Evolutionary conservation across 2,888 invertebrate species (phyloP).

Genomic region (Lasioglossum calceatum): DNA sequence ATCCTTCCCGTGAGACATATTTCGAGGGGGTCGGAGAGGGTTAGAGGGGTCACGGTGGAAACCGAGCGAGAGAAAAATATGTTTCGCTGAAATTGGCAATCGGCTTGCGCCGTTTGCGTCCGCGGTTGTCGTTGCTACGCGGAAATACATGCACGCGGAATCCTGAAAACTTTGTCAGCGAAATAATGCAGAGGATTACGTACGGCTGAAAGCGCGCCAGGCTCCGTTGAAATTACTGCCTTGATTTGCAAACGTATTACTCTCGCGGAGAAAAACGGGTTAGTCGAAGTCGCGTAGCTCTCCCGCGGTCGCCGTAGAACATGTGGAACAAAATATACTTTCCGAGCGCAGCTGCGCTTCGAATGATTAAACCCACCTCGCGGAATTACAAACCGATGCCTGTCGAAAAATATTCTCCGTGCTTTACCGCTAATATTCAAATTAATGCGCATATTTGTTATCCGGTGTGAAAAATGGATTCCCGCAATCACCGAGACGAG

Average conservation of each 20-base stretch:
- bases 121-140: background rate
- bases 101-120: slow-evolving; percentile 23
- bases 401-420: background rate
- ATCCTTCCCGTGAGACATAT: slow-evolving; percentile 47
- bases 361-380: background rate
- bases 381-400: background rate
- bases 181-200: slow-evolving; percentile 8
- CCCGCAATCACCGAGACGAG: background rate
- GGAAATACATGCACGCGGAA: background rate
- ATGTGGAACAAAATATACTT: background rate
- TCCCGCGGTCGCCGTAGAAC: background rate
- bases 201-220: background rate
- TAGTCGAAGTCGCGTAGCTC: background rate
- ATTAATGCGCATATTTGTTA: background rate
- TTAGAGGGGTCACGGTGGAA: background rate
- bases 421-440: background rate
- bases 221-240: background rate
- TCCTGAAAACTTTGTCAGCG: background rate
- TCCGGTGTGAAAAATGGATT: background rate
- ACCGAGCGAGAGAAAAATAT: slow-evolving; percentile 47
- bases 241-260: background rate
- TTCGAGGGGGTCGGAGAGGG: background rate
- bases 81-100: slow-evolving; percentile 57
- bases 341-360: background rate
- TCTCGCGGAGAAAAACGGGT: background rate